Percentiles rank a stretch among this genome's conserved stretches.
Conservation (phyloP, 2,797 vertebrate species). For the Mormyrops attenuatus region DNA sequence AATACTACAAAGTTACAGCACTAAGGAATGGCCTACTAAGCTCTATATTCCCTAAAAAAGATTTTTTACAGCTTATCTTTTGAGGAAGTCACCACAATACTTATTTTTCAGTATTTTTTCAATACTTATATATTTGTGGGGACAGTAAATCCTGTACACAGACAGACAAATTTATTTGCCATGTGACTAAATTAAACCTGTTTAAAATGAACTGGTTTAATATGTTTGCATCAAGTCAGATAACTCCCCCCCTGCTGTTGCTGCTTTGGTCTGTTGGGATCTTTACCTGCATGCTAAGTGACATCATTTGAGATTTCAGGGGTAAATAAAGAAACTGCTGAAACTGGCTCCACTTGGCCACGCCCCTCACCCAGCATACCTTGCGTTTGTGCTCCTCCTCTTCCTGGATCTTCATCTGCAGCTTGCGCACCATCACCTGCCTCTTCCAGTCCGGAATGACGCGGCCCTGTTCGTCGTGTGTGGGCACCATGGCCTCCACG, state of each 20-base stretch:
- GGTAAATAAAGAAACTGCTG: neutral
- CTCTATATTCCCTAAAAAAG: neutral
- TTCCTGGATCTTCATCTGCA: conserved; percentile 91
- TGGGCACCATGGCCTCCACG: conserved; percentile 79
- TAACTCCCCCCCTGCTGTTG: neutral
- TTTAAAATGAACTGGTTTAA: neutral
- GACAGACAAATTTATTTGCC: neutral
- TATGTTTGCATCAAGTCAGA: neutral
- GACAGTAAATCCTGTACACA: neutral
- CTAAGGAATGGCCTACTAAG: neutral
- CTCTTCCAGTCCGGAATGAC: conserved; percentile 89
- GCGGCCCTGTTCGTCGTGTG: conserved; percentile 81
- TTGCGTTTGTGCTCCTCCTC: conserved; percentile 87
- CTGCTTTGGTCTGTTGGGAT: neutral
- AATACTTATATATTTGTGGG: no score
- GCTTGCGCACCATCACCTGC: conserved; percentile 91
- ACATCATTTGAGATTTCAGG: neutral
- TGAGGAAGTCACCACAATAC: neutral
- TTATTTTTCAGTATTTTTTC: neutral
- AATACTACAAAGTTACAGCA: neutral
- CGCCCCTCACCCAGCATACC: conserved; percentile 58
- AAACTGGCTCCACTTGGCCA: neutral
- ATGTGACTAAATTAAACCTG: neutral
- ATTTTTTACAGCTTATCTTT: neutral
- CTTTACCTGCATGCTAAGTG: neutral